phyloP scores from a whole-genome alignment of 2,113 vertebrate species.

The Bubo scandiacus region DNA sequence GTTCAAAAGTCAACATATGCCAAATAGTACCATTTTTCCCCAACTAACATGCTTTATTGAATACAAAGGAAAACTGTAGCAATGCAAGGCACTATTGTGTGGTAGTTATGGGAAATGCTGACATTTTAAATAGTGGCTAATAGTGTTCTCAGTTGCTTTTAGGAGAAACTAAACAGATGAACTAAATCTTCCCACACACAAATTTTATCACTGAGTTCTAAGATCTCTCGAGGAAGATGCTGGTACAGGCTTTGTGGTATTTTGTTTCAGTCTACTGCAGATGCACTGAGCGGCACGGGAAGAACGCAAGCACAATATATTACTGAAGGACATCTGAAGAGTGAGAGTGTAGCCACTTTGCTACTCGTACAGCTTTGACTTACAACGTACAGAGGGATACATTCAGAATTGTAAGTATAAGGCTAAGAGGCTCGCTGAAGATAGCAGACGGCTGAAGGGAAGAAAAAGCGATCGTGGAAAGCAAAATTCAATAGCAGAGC shows the following conservation, averaged over 20 bases:
- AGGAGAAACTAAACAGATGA: neutral
- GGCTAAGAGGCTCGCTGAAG: conserved; percentile 22
- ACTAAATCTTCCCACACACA: conserved; percentile 1
- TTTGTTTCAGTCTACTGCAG: conserved; percentile 17
- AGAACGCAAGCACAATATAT: neutral
- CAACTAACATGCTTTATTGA: neutral
- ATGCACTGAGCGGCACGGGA: neutral
- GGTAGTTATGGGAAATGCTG: neutral
- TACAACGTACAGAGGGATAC: conserved; percentile 20
- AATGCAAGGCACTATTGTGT: neutral
- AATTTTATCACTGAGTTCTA: conserved; percentile 19
- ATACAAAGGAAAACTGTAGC: neutral
- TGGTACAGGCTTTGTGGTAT: neutral
- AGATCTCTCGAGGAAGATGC: neutral
- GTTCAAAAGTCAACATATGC: neutral
- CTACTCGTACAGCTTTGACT: neutral
- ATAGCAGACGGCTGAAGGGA: conserved; percentile 16
- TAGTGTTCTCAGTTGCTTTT: neutral
- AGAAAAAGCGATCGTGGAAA: conserved; percentile 23
- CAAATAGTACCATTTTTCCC: neutral
- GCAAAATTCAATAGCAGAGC: conserved; percentile 34
- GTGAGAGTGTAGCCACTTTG: neutral
- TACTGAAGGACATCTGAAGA: conserved; percentile 26
- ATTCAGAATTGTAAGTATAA: conserved; percentile 50
- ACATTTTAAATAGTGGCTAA: neutral